Base-by-base conservation (phyloP, 37 sponge, comb jelly and placozoan genomes). In the Chondrilla cf. caribensis region DNA sequence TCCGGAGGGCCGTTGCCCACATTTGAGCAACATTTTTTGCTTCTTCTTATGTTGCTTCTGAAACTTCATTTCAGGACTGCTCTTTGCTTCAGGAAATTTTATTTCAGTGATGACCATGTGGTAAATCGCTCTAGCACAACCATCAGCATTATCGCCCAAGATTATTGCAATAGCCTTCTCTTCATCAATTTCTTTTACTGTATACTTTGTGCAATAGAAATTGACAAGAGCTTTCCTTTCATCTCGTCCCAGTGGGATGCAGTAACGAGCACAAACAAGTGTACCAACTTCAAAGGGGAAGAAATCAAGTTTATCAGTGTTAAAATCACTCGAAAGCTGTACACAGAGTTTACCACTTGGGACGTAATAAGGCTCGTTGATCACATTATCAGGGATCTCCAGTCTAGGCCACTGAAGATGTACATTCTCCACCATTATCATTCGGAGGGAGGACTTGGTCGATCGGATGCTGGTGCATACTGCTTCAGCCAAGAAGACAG, bases 71-170 rank as follows among this genome's bases (percentile, higher is more conserved):
- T n/a, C n/a, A n/a, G n/a, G n/a, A n/a, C n/a, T n/a, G n/a, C 38
- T 28, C 66, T 43, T 25, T 3, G 58, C 78, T 32, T 81, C 33
- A 2, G 28, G 36, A 22, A 58, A 47, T 28, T 65, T 18, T 28
- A 85, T 39, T 15, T 83, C 22, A 3, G 43, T 58, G 24, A 88
- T 68, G 31, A 92, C 89, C 47, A 92, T 55, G 32, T 92, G 92
- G 59, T 84, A 92, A 11, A 92, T 89, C 37, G 86, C 92, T 36
- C 70, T 58, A 29, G 0, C 55, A 18, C 37, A 38, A 1, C 40
- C 33, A 29, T 55, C 62, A 80, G 59, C 60, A 28, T 33, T 24
- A 59, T 28, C 33, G 3, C 43, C 40, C 31, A 80, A 25, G 17
- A 59, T 19, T 40, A 41, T 60, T 25, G 33, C 41, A 17, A 60